Evolutionary conservation across 2,797 vertebrate species (phyloP), one percentile per base, ranked within the genome.

Genomic region (Natrix natrix): DNA sequence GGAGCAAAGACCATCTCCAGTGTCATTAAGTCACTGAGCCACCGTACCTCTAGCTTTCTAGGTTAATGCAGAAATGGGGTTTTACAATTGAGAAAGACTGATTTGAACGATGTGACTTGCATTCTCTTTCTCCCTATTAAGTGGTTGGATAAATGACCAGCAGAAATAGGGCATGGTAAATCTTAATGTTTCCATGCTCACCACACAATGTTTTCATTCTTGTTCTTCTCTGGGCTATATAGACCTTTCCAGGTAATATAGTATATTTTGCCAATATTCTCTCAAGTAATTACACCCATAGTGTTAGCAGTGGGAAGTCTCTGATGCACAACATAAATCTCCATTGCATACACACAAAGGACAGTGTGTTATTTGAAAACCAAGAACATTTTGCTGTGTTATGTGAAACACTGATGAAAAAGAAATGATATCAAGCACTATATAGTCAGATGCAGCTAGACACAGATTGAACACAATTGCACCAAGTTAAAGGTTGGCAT

Each of bases 371-470:
- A 66, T 37, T 86, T 16, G 6, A 43, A 59, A 28, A 83, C 12
- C 28, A 60, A 92, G 43, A n/a, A 56, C 8, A 56, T 37, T 69
- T 74, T 55, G 32, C 13, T 52, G 37, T 87, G 26, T 54, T 37
- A n/a, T 55, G 60, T 78, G 26, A 78, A 66, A 8, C 55, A 54
- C 10, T 17, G 28, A 60, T 93, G 59, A 54, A 88, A 88, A 95
- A 96, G 87, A 43, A 91, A 74, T 92, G 93, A 89, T 94, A 32
- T 43, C 61, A 94, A 94, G 91, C 60, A 26, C 60, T 93, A 92
- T 60, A 48, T 94, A 93, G 93, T 95, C 93, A 94, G 90, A 94
- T 95, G 78, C 90, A 96, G 90, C 56, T 87, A 92, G 78, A 88
- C 56, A 87, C 0, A 0, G 91, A 91, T 91, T 95, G 94, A 87